Evolutionary conservation across 2,888 invertebrate species (phyloP).

Genomic region (Lathronympha strigana): DNA sequence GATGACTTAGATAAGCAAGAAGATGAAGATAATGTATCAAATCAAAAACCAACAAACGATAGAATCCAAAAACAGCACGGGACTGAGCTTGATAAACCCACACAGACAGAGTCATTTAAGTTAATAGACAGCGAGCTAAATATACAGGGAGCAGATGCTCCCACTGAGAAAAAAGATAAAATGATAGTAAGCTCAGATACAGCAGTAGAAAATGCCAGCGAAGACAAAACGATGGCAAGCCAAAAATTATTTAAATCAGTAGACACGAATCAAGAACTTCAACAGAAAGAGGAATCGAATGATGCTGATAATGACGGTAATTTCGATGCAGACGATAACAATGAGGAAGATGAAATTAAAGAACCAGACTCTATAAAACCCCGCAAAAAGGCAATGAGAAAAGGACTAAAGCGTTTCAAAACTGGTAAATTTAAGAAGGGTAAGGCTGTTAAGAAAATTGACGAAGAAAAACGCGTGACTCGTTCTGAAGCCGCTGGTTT

Average conservation of each 20-base stretch:
- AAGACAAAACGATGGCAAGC: slow-evolving; percentile 14
- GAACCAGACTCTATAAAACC: slow-evolving; percentile 37
- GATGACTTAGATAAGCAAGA: slow-evolving; percentile 14
- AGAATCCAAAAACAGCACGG: slow-evolving; percentile 7
- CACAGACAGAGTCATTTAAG: background rate
- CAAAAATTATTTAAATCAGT: slow-evolving; percentile 34
- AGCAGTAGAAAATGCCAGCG: slow-evolving; percentile 28
- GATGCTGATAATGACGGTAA: slow-evolving; percentile 20
- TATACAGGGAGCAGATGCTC: slow-evolving; percentile 20
- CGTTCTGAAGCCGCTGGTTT: slow-evolving; percentile 50
- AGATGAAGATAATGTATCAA: slow-evolving; percentile 31
- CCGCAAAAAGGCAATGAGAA: slow-evolving; percentile 46
- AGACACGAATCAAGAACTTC: slow-evolving; percentile 27
- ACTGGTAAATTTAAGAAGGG: slow-evolving; percentile 41
- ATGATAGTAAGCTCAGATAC: slow-evolving; percentile 8
- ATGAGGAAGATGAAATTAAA: slow-evolving; percentile 43
- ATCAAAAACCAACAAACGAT: background rate
- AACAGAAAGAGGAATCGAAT: background rate
- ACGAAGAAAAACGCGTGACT: slow-evolving; percentile 51
- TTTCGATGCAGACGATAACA: slow-evolving; percentile 16
- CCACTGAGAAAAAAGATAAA: slow-evolving; percentile 10
- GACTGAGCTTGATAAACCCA: slow-evolving; percentile 3
- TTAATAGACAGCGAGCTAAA: slow-evolving; percentile 6
- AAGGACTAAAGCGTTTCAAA: slow-evolving; percentile 26
- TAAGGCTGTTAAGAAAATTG: slow-evolving; percentile 39